Evolutionary conservation across 2,888 invertebrate genomes (phyloP), one percentile per base, ranked within the genome.

Genomic region (Abscondita cerata): DNA sequence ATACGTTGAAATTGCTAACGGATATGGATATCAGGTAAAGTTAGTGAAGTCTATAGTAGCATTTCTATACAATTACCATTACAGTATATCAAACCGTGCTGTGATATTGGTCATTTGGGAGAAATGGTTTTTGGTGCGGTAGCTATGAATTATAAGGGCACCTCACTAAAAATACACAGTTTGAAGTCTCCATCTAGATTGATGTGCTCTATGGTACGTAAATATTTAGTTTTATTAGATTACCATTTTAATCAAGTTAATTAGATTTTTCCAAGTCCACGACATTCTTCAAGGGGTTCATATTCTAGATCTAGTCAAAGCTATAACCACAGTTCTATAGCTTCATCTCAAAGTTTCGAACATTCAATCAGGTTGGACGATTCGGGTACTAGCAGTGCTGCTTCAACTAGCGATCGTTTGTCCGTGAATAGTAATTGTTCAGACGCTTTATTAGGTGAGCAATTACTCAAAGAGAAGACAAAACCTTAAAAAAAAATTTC

Each of bases 71-170:
- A n/a, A n/a, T 40, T 40, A 63, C 58, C 56, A 63, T 77, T 80
- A 13, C 77, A 90, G 90, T 88, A 87, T 76, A 86, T 84, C 74
- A 87, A 87, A 44, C 86, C 89, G 59, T 80, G 77, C 52, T 81
- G 86, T 68, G 95, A 95, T 77, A 87, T 90, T 59, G 86, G 85
- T 68, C 84, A 88, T 66, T 84, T 95, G 76, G 92, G 93, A 70
- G 96, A 96, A 84, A 93, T 96, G 92, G 90, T 95, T 72, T 96
- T 96, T 79, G 96, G 96, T 5, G 90, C 94, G 1, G 90, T 93
- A 52, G 93, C 94, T 1, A 91, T 96, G 91, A 91, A 92, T 69
- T 94, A 89, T 81, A 88, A 89, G 75, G 94, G 93, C 55, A 88
- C 92, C 34, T 90, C 93, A n/a, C 85, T 94, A 67, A 96, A 96